Evolutionary conservation across 2,797 vertebrate genomes (phyloP), one percentile per base, ranked within the genome.

Genomic region (Zalophus californianus): DNA sequence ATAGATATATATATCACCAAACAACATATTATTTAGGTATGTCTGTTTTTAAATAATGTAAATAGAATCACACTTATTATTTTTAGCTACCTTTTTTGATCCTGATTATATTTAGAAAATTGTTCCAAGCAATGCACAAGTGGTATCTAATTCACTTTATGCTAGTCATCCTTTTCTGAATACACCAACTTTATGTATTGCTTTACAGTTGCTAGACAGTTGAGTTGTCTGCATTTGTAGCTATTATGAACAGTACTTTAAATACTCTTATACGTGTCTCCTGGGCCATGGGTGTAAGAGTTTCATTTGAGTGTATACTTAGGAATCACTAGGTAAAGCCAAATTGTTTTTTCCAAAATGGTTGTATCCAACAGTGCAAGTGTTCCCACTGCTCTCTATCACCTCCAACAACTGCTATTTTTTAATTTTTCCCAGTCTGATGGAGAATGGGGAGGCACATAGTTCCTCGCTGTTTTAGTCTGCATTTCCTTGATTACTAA

Each of bases 51-150:
- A 94, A 62, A 62, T 77, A 38, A 73, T 66, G 54, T 66, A 86
- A 56, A 86, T 6, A 92, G n/a, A 85, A 52, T 62, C 15, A 62
- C 35, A 73, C 16, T 86, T 94, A 75, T 20, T 82, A 96, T 38
- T 66, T 38, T 58, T 79, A 72, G 90, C 50, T 91, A 8, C 35
- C 79, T 66, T 96, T 91, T 93, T 54, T 86, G 13, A 89, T 80
- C 16, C 50, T 21, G 48, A 25, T 75, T 48, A 52, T 58, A 58
- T 64, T 64, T 88, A 70, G 21, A 94, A 50, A 48, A 66, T 58
- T 72, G 25, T 27, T 84, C 35, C 52, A 35, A 56, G 62, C 85
- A 97, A 91, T 50, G 25, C 35, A 86, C 9, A 21, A 48, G n/a
- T 32, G 52, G 16, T n/a, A 66, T 60, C 72, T 83, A 83, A 80